A percentile compares a stretch with the other conserved stretches of the same genome.
phyloP scores from a whole-genome alignment of 2,888 invertebrate species.

The Yponomeuta plumbellus region DNA sequence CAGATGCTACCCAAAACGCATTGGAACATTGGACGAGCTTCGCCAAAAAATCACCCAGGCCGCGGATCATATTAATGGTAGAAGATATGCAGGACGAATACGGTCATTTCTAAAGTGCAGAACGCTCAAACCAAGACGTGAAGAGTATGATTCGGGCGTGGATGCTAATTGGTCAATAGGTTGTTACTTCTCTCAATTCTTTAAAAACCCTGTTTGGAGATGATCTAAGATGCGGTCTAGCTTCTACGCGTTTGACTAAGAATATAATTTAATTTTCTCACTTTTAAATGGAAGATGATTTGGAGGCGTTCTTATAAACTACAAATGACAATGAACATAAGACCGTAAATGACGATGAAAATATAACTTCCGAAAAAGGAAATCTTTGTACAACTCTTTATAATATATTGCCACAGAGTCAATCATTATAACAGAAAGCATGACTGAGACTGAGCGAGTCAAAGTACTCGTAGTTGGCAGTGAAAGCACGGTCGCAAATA shows the following conservation, averaged over 20 bases:
- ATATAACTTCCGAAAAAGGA: constrained; percentile 22
- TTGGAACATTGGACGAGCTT: too few relatives aligned
- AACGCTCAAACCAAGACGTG: too few relatives aligned
- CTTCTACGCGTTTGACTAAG: constrained; percentile 19
- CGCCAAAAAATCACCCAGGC: too few relatives aligned
- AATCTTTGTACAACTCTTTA: constrained; percentile 20
- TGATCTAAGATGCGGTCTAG: constrained; percentile 13
- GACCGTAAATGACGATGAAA: constrained; percentile 22
- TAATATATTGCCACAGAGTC: constrained; percentile 16
- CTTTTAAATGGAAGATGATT: constrained; percentile 21
- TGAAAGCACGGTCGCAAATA: constrained; percentile 3
- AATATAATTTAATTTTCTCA: constrained; percentile 20
- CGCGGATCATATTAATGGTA: too few relatives aligned
- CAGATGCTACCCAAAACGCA: too few relatives aligned
- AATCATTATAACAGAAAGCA: constrained; percentile 15
- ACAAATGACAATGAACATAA: constrained; percentile 19
- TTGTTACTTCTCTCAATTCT: too few relatives aligned
- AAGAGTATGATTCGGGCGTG: too few relatives aligned
- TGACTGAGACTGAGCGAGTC: constrained; percentile 16
- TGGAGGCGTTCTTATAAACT: constrained; percentile 19
- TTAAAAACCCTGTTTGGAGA: constrained; percentile 7
- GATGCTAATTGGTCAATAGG: too few relatives aligned
- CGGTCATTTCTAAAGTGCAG: too few relatives aligned
- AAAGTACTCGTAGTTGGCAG: constrained; percentile 17
- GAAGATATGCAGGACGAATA: too few relatives aligned